A percentile compares a stretch with the other conserved stretches of the same genome.
Evolutionary conservation across 1,140 invertebrate species (phyloP).

Genomic region (Drosophila sturtevanti): DNA sequence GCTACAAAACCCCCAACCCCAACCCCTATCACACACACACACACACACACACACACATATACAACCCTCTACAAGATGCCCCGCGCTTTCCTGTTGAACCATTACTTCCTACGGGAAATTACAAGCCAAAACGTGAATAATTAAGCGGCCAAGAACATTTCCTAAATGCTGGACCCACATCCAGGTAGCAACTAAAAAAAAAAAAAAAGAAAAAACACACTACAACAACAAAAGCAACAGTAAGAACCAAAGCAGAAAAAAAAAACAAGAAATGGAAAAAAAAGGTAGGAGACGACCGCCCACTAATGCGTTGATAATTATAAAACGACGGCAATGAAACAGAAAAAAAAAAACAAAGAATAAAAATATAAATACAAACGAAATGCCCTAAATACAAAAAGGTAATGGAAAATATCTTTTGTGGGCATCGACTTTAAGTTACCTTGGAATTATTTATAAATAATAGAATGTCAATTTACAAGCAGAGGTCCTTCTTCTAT

Average conservation of each 20-base stretch:
- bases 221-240: neutral
- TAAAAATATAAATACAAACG: neutral
- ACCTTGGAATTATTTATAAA: neutral
- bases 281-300: slow-evolving; percentile 21
- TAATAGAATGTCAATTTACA: too few relatives aligned
- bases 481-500: too few relatives aligned
- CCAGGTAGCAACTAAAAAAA: neutral
- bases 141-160: slow-evolving; percentile 59
- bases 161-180: slow-evolving; percentile 29
- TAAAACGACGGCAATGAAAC: slow-evolving; percentile 42
- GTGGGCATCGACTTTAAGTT: neutral
- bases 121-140: slow-evolving; percentile 62
- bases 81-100: neutral
- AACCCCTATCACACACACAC: neutral
- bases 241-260: neutral
- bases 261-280: neutral
- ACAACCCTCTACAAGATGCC: neutral
- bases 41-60: neutral
- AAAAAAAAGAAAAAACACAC: slow-evolving; percentile 12
- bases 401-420: neutral
- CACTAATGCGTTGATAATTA: slow-evolving; percentile 64
- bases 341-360: slow-evolving; percentile 19
- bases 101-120: slow-evolving; percentile 54
- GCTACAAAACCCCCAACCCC: neutral
- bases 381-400: neutral